A percentile compares a stretch with the other conserved stretches of the same genome.
Evolutionary conservation across 2,797 vertebrate species (phyloP).

Genomic region (Labeo calbasu): DNA sequence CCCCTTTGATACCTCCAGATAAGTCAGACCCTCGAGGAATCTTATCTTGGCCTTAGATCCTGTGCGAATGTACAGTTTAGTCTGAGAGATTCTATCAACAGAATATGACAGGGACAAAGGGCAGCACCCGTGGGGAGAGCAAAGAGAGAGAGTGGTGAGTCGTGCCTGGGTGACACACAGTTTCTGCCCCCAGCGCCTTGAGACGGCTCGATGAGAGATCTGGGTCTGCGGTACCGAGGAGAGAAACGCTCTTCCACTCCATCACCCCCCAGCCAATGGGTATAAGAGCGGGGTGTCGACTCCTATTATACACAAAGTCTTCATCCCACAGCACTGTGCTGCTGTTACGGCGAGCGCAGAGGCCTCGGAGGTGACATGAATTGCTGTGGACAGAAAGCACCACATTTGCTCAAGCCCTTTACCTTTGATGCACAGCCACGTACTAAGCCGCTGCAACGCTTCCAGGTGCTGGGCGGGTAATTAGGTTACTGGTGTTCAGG

Average conservation of each 20-base stretch:
- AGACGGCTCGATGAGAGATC: conserved; percentile 35
- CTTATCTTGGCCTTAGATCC: conserved; percentile 77
- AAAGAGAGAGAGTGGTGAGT: conserved; percentile 10
- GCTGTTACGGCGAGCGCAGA: conserved; percentile 67
- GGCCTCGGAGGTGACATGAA: conserved; percentile 64
- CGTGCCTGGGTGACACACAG: conserved; percentile 48
- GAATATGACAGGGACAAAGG: conserved; percentile 75
- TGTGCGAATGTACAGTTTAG: conserved; percentile 78
- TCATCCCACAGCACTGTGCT: conserved; percentile 62
- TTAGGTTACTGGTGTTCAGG: conserved; percentile 60
- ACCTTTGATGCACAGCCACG: conserved; percentile 49
- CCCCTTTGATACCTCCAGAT: conserved; percentile 77
- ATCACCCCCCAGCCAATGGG: conserved; percentile 42
- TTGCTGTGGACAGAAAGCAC: conserved; percentile 69
- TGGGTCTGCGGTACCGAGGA: conserved; percentile 36
- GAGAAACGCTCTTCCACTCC: conserved; percentile 45
- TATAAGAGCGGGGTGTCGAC: conserved; percentile 48
- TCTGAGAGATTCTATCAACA: conserved; percentile 79
- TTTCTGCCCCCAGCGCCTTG: conserved; percentile 40
- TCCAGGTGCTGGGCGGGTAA: conserved; percentile 53
- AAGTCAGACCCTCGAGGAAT: conserved; percentile 73
- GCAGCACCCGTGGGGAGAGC: conserved; percentile 64
- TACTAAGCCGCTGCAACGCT: conserved; percentile 30
- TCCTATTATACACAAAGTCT: conserved; percentile 46
- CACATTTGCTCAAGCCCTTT: conserved; percentile 57